phyloP scores from a whole-genome alignment of 2,888 invertebrate species.

The Spodoptera exigua region DNA sequence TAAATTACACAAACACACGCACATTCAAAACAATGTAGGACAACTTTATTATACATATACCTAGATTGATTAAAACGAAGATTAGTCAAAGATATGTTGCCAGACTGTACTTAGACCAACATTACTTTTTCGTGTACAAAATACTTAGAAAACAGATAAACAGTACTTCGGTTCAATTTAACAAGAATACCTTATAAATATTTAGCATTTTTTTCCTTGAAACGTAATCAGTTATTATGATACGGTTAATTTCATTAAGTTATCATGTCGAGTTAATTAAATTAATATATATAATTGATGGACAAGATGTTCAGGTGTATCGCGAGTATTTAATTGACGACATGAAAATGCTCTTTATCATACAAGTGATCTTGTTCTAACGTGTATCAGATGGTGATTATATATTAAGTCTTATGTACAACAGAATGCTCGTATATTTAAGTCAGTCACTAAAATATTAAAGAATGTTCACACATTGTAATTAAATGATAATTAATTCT shows the following conservation, averaged over 20 bases:
- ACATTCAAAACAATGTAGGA: conserved; percentile 3
- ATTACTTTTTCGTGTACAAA: conserved; percentile 18
- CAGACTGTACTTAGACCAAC: conserved; percentile 5
- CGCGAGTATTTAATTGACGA: conserved; percentile 49
- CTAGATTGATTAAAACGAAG: conserved; percentile 23
- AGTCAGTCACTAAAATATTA: too few species aligned
- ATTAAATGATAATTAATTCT: too few species aligned
- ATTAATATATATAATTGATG: conserved; percentile 47
- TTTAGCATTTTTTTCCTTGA: conserved; percentile 21
- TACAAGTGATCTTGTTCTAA: conserved; percentile 29
- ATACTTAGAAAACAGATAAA: conserved; percentile 22
- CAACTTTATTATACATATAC: conserved; percentile 10
- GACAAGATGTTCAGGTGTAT: conserved; percentile 49
- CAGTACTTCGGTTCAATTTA: not conserved
- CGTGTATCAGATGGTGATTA: conserved; percentile 19
- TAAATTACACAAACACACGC: not conserved
- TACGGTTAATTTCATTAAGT: conserved; percentile 39
- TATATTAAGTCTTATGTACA: not conserved
- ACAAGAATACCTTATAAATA: conserved; percentile 41
- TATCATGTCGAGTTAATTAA: conserved; percentile 43
- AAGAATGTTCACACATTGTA: too few species aligned
- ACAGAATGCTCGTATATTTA: too few species aligned
- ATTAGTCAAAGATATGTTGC: conserved; percentile 19
- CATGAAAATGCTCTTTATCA: conserved; percentile 56
- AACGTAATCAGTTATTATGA: conserved; percentile 20